These are phyloP conservation scores for Lepidothrix coronata DNA, from an alignment of 2,113 vertebrate genomes.

Conservation along the genomic window DNA sequence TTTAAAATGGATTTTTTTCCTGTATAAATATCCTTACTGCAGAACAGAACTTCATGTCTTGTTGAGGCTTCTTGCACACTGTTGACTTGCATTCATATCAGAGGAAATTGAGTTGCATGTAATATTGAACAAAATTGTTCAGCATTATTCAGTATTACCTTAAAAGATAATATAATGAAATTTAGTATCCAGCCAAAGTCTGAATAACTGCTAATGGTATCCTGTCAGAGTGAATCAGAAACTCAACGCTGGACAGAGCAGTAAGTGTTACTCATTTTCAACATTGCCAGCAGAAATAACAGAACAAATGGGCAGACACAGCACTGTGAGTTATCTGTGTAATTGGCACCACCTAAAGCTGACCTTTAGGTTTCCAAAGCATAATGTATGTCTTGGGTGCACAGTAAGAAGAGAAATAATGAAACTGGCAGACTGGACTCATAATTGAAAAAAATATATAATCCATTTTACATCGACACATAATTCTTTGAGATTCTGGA, in stretches of 20 bases:
- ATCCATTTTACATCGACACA: constrained; percentile 42
- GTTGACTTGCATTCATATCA: not conserved
- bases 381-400: not conserved
- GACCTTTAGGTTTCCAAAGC: constrained; percentile 41
- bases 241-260: constrained; percentile 5
- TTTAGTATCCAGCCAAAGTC: not conserved
- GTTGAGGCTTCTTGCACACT: not conserved
- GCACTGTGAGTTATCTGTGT: not conserved
- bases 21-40: not conserved
- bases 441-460: not conserved
- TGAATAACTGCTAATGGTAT: constrained; percentile 33
- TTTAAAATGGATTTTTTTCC: not conserved
- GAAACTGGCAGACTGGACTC: not conserved
- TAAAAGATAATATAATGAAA: constrained; percentile 16
- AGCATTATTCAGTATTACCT: not conserved
- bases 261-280: constrained; percentile 40
- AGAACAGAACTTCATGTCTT: not conserved
- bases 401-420: constrained; percentile 27
- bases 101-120: not conserved
- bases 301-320: constrained; percentile 23
- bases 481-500: constrained; percentile 51
- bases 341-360: constrained; percentile 50
- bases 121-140: not conserved
- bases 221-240: constrained; percentile 47
- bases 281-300: constrained; percentile 39